phyloP scores from a whole-genome alignment of 2,113 vertebrate genomes.

The Anas platyrhynchos region DNA sequence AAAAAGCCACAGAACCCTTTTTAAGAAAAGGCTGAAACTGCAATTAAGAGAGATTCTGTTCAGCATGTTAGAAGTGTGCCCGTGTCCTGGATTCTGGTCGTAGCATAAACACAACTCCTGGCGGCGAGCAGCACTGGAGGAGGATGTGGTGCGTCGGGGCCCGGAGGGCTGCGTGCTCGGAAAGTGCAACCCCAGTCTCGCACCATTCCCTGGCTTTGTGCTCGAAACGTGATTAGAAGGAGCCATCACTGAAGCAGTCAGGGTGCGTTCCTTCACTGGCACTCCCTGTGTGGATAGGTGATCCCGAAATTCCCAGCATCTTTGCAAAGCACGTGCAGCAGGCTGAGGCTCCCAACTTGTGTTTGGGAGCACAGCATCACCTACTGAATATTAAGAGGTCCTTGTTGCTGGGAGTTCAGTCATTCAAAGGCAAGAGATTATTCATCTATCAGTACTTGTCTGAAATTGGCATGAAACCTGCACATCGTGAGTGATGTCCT shows the following conservation, averaged over 20 bases:
- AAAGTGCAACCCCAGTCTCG: no score
- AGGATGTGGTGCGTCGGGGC: background rate
- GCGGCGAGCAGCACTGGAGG: background rate
- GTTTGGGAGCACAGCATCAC: no score
- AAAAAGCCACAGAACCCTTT: background rate
- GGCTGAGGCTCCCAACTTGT: background rate
- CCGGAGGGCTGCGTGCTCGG: background rate
- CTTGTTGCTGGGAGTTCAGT: background rate
- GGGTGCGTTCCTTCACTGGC: background rate
- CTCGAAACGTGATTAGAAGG: background rate
- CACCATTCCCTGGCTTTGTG: background rate
- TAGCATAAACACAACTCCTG: background rate
- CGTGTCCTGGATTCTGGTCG: background rate
- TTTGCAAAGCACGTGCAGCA: background rate
- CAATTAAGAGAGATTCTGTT: background rate
- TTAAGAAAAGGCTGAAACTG: background rate
- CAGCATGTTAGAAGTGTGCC: background rate
- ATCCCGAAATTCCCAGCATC: background rate
- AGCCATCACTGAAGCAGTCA: no score
- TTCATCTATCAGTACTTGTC: background rate
- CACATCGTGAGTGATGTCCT: background rate
- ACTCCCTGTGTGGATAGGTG: background rate
- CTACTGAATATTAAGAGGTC: background rate
- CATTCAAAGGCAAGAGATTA: background rate
- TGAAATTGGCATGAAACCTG: background rate